Conservation (phyloP, 2,888 invertebrate genomes). For the Pristionchus arcanus region DNA sequence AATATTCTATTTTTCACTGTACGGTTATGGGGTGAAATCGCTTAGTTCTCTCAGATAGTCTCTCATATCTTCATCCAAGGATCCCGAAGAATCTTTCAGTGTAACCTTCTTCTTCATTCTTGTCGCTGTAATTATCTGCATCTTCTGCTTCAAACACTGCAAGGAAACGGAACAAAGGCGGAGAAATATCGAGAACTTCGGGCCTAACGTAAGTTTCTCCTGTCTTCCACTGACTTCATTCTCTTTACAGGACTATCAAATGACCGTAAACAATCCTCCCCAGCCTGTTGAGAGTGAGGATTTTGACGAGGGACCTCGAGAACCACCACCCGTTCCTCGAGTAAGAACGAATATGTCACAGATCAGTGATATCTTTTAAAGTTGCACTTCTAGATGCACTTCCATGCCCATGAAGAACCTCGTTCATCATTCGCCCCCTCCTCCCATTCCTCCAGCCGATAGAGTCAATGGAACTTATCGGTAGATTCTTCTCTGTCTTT, state of each 20-base stretch:
- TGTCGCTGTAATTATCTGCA: neutral
- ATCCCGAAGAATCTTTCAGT: too few species aligned
- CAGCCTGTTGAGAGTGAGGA: neutral
- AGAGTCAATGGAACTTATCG: neutral
- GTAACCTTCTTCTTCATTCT: neutral
- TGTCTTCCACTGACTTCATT: neutral
- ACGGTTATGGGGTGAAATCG: too few species aligned
- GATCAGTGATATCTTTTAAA: neutral
- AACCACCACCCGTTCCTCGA: neutral
- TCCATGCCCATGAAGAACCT: neutral
- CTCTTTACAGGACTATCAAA: neutral
- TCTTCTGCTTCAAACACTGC: neutral
- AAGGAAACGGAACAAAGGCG: neutral
- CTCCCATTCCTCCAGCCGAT: neutral
- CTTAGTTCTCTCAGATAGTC: too few species aligned
- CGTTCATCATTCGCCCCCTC: neutral
- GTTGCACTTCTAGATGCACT: conserved; percentile 3
- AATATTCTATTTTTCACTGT: too few species aligned
- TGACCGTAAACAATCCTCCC: neutral
- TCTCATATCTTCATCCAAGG: too few species aligned
- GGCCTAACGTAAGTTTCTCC: neutral
- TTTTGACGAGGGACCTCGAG: neutral
- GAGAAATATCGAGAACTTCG: neutral
- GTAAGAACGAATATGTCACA: neutral
- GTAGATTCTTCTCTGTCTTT: neutral